Evolutionary conservation across 2,888 invertebrate species (phyloP).

Genomic region (Ophion ellenae): DNA sequence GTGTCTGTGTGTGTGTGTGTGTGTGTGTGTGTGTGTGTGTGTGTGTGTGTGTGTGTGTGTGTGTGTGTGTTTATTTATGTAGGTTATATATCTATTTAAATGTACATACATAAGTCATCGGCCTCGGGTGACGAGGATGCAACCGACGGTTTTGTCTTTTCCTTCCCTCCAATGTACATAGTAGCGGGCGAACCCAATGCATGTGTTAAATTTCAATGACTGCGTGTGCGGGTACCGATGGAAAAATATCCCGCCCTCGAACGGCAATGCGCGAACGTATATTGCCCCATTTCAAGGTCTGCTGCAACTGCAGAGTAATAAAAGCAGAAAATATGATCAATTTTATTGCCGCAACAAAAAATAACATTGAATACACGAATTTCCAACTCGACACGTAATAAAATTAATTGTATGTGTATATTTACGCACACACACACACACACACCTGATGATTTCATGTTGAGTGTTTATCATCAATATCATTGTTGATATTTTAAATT

Average conservation of each 20-base stretch:
- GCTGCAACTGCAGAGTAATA: neutral
- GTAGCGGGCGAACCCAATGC: neutral
- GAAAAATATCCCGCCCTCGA: neutral
- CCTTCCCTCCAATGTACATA: slow-evolving; percentile 1
- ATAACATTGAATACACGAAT: neutral
- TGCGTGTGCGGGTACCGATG: neutral
- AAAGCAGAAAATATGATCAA: neutral
- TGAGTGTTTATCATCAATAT: neutral
- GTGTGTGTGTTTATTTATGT: slow-evolving; percentile 17
- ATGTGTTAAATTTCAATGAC: neutral
- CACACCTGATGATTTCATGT: neutral
- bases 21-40: too few species aligned
- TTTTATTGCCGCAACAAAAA: neutral
- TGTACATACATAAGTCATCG: slow-evolving; percentile 21
- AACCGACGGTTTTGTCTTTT: slow-evolving; percentile 19
- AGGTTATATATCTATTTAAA: slow-evolving; percentile 10
- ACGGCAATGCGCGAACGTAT: neutral
- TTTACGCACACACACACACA: neutral
- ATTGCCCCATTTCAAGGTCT: neutral
- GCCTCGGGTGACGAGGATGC: slow-evolving; percentile 6
- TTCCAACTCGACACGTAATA: neutral
- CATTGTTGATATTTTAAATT: too few species aligned
- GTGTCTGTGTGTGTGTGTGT: too few species aligned
- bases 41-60: too few species aligned
- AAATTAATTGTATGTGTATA: neutral